These are phyloP conservation scores for Trissolcus basalis DNA, from an alignment of 1,140 invertebrate species.

Conservation along the genomic window DNA sequence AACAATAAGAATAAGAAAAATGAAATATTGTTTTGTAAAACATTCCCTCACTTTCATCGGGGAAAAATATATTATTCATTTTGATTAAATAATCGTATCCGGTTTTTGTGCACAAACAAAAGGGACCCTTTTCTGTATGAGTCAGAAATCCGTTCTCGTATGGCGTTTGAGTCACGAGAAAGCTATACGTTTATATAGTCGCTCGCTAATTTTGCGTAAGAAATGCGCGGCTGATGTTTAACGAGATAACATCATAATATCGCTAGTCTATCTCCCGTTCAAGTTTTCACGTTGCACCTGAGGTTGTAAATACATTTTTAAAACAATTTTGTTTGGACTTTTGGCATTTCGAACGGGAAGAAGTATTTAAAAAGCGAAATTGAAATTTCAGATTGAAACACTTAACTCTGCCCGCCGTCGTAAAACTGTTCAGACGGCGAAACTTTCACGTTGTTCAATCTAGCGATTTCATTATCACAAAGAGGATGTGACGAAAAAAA, in stretches of 20 bases:
- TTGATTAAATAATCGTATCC: not conserved
- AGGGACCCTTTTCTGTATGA: constrained; percentile 11
- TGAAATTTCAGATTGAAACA: too few relatives aligned
- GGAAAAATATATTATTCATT: not conserved
- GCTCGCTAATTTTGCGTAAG: constrained; percentile 50
- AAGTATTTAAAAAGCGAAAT: too few relatives aligned
- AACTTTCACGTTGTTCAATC: constrained; percentile 49
- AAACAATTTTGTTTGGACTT: too few relatives aligned
- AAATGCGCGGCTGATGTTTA: constrained; percentile 36
- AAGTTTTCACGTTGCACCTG: not conserved
- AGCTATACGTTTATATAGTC: constrained; percentile 2
- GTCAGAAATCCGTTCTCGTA: not conserved
- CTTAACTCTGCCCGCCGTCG: constrained; percentile 18
- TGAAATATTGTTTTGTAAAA: too few relatives aligned
- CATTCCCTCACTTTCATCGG: too few relatives aligned
- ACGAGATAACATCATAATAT: constrained; percentile 22
- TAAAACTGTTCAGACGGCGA: constrained; percentile 36
- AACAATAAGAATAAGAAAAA: too few relatives aligned
- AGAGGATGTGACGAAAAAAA: constrained; percentile 32
- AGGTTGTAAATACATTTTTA: too few relatives aligned
- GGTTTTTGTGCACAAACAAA: constrained; percentile 6
- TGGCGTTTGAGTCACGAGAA: constrained; percentile 7
- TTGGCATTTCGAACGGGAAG: too few relatives aligned
- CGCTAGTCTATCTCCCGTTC: not conserved
- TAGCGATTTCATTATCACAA: constrained; percentile 40